Percentiles rank a stretch among this genome's conserved stretches.
These are phyloP conservation scores for Vicugna pacos DNA, from an alignment of 2,113 vertebrate species.

Conservation along the genomic window DNA sequence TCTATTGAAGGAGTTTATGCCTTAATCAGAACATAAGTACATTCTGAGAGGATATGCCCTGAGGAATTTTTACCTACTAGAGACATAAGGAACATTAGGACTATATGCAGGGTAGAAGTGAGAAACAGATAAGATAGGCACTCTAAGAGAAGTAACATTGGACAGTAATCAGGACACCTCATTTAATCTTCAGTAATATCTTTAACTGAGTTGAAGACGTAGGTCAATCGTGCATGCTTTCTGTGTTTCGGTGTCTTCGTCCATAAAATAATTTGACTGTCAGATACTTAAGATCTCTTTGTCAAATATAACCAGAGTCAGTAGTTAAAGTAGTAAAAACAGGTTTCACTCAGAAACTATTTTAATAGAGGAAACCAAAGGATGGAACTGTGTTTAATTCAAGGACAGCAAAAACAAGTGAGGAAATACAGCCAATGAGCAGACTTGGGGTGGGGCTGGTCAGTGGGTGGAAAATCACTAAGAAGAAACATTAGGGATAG, in stretches of 20 bases:
- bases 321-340: not conserved
- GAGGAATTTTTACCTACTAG: not conserved
- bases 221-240: not conserved
- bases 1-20: not conserved
- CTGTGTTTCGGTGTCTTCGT: not conserved
- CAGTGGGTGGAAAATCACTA: not conserved
- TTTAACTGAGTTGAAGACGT: not conserved
- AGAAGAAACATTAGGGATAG: not conserved
- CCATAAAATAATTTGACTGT: not conserved
- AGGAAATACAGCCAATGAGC: not conserved
- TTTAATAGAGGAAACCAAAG: not conserved
- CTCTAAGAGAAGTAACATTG: not conserved
- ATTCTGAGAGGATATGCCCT: not conserved
- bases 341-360: not conserved
- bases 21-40: not conserved
- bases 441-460: not conserved
- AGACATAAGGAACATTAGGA: not conserved
- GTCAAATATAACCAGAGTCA: not conserved
- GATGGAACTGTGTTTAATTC: not conserved
- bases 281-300: not conserved
- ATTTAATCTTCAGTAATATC: not conserved
- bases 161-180: accelerated
- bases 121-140: not conserved
- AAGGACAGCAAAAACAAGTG: not conserved
- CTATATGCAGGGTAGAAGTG: not conserved